Conservation (phyloP, 2,888 invertebrate species). For the Andrena chrysosceles region DNA sequence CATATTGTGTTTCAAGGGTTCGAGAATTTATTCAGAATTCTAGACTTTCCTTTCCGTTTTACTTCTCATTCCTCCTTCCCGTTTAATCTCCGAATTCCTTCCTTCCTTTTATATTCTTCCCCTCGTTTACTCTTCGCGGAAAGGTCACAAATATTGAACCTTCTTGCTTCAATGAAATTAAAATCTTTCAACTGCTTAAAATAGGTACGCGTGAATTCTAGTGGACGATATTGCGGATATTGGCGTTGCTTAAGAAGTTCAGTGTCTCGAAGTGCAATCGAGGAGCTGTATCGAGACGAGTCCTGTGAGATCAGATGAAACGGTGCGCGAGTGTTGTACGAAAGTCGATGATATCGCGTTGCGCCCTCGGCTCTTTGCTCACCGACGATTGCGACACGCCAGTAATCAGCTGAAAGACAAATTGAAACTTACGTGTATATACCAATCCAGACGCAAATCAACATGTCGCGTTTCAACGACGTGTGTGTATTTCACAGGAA, state of each 20-base stretch:
- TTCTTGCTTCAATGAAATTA: no score
- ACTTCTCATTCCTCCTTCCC: neutral
- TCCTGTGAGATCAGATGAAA: conserved; percentile 40
- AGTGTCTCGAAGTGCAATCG: conserved; percentile 1
- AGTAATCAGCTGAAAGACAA: conserved; percentile 58
- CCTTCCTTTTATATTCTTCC: neutral
- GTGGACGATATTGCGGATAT: neutral
- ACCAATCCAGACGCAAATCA: neutral
- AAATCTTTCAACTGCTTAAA: no score
- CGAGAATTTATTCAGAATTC: conserved; percentile 74
- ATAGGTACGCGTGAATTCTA: neutral
- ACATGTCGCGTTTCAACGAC: neutral
- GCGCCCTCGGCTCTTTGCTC: conserved; percentile 58
- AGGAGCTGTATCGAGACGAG: conserved; percentile 45
- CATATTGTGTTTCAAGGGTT: conserved; percentile 73
- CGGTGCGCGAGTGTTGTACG: conserved; percentile 28
- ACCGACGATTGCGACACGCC: conserved; percentile 44
- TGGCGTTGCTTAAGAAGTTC: neutral
- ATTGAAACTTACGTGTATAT: conserved; percentile 25
- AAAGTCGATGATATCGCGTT: conserved; percentile 44
- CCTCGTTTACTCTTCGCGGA: neutral
- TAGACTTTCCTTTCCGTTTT: neutral
- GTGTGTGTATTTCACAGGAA: neutral
- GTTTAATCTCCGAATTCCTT: conserved; percentile 6
- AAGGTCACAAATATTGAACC: neutral